These are phyloP conservation scores for Serilophus lunatus DNA, from an alignment of 2,113 vertebrate species.

Conservation along the genomic window DNA sequence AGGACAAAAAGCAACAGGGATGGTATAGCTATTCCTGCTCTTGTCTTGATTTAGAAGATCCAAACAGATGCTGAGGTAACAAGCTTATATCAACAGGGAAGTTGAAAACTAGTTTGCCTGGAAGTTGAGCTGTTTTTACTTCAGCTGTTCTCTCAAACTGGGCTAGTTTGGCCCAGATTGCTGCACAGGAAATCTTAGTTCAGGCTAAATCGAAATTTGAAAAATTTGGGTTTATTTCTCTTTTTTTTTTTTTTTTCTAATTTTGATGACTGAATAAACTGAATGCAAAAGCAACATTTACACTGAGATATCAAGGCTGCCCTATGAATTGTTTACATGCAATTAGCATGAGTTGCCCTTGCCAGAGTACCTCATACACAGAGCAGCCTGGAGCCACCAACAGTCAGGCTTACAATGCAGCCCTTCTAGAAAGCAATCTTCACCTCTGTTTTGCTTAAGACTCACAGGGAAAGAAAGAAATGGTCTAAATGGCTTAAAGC, in stretches of 20 bases:
- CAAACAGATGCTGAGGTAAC: neutral
- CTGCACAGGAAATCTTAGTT: neutral
- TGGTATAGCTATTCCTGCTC: neutral
- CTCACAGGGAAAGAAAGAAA: neutral
- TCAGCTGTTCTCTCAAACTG: neutral
- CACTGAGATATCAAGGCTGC: neutral
- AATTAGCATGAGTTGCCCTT: neutral
- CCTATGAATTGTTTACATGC: neutral
- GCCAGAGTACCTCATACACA: neutral
- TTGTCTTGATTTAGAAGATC: neutral
- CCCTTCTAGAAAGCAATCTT: neutral
- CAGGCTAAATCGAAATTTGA: neutral
- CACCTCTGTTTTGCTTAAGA: neutral
- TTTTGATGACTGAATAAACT: too few species aligned
- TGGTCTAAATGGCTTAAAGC: neutral
- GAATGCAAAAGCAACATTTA: neutral
- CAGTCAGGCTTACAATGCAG: neutral
- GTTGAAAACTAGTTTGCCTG: neutral
- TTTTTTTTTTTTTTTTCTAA: neutral
- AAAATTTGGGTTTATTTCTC: neutral
- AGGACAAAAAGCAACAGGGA: neutral
- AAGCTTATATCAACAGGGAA: neutral
- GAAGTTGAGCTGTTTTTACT: neutral
- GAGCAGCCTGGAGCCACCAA: neutral
- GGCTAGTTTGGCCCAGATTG: neutral